Evolutionary conservation across 35 echinoderm and acorn worm species (phyloP).

Genomic region (Nesometra sesokonis): DNA sequence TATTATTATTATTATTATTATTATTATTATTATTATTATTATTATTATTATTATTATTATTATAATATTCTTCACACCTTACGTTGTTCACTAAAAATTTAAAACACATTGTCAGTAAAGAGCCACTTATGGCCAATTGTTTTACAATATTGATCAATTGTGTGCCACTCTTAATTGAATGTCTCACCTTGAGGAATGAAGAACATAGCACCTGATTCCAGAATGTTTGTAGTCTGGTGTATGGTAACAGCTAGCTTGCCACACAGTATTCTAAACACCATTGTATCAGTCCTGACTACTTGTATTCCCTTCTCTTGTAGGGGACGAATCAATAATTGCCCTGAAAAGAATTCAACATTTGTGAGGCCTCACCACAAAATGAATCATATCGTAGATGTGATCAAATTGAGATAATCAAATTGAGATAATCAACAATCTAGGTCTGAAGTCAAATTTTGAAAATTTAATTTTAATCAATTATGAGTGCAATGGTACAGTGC

Average conservation of each 20-base stretch:
- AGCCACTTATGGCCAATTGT: neutral
- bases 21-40: too few species aligned
- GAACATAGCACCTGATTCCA: conserved; percentile 80
- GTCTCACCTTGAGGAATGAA: conserved; percentile 84
- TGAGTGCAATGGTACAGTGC: too few species aligned
- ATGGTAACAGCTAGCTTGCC: conserved; percentile 78
- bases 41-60: too few species aligned
- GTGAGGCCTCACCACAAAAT: too few species aligned
- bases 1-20: too few species aligned
- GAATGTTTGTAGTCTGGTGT: conserved; percentile 54
- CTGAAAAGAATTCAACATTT: conserved; percentile 10
- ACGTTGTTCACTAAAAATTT: too few species aligned
- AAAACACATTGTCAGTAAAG: neutral
- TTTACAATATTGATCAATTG: neutral
- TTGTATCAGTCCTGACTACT: conserved; percentile 58
- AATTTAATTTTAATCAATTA: too few species aligned
- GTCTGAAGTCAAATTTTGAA: too few species aligned
- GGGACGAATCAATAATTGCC: conserved; percentile 47
- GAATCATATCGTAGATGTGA: too few species aligned
- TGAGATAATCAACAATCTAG: too few species aligned
- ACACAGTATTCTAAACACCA: conserved; percentile 58
- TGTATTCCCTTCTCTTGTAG: conserved; percentile 69
- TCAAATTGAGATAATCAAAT: too few species aligned
- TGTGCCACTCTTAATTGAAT: neutral
- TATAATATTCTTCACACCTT: too few species aligned